Base-by-base conservation (phyloP, 2,113 vertebrate genomes). In the Tyto alba region DNA sequence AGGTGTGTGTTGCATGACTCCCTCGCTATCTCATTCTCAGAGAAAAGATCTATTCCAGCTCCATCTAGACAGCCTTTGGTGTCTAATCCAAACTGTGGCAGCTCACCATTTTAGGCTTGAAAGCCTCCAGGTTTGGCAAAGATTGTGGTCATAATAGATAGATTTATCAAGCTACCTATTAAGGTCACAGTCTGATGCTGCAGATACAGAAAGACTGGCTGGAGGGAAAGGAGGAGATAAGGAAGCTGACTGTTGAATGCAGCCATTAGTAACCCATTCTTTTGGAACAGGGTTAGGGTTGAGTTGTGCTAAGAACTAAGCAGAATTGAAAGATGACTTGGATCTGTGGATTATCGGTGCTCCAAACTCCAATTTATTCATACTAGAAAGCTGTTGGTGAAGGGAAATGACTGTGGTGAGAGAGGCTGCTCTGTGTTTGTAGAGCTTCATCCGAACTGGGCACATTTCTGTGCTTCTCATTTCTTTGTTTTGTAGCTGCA, bases 61-160 rank as follows among this genome's bases (percentile, higher is more conserved):
- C 56, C 60, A 73, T 63, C 82, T 68, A 93, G n/a, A 77, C 69
- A 88, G 88, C 10, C 81, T 63, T 93, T 69, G 56, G 75, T 86
- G 50, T 63, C 76, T 84, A 91, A 62, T 73, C 40, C 73, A 47
- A 36, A 32, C 13, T 25, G 82, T 55, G 40, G 47, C 83, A 93
- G 83, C 17, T 92, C 90, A 84, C 53, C 68, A 27, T 90, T 96
- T 87, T 75, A 68, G 89, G 48, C n/a, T 75, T 62, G 73, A 89
- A 93, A 94, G 68, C 80, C 92, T 89, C 53, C 32, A 76, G 86
- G 56, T 89, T 88, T 93, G 96, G 89, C 84, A 85, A 89, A 41
- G 90, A 41, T 12, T 41, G 50, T 77, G 59, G 77, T 60, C 2
- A 0, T 72, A 74, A 93, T 19, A 78, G 84, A 92, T 77, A 29